These are phyloP conservation scores for Rhynchopsitta pachyrhyncha DNA, from an alignment of 2,113 vertebrate species.

Conservation along the genomic window DNA sequence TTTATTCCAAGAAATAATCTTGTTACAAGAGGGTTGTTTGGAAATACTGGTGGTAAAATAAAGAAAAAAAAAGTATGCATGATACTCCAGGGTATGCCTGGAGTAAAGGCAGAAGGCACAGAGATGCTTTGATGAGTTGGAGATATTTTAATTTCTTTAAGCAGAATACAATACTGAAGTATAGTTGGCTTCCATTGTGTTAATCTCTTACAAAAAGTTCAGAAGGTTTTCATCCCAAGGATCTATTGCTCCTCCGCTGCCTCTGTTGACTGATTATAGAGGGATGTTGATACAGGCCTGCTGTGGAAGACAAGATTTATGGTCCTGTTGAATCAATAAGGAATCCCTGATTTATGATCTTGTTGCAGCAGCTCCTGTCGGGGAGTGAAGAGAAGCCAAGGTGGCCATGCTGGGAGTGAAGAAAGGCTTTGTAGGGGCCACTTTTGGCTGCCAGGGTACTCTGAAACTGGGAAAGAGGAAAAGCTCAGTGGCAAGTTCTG, in stretches of 20 bases:
- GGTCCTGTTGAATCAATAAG: not conserved
- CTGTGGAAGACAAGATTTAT: not conserved
- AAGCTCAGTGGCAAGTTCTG: not conserved
- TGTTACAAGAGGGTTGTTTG: not conserved
- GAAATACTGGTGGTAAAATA: not conserved
- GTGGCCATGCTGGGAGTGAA: not conserved
- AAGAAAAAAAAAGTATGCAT: accelerated
- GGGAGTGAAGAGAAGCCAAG: not conserved
- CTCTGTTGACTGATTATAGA: not conserved
- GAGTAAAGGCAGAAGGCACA: not conserved
- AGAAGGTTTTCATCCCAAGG: not conserved
- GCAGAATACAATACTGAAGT: not conserved
- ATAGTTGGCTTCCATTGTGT: not conserved
- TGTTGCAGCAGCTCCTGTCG: not conserved
- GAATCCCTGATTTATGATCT: not conserved
- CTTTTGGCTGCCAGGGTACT: accelerated
- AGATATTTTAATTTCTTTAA: not conserved
- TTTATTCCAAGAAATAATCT: not conserved
- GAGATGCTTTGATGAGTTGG: not conserved
- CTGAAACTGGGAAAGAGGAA: not conserved
- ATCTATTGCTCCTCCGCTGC: not conserved
- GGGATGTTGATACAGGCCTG: not conserved
- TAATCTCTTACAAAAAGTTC: not conserved
- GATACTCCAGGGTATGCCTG: not conserved
- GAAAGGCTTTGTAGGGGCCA: not conserved